Conservation (phyloP, 2,113 vertebrate genomes). For the Emydocephalus ijimae region DNA sequence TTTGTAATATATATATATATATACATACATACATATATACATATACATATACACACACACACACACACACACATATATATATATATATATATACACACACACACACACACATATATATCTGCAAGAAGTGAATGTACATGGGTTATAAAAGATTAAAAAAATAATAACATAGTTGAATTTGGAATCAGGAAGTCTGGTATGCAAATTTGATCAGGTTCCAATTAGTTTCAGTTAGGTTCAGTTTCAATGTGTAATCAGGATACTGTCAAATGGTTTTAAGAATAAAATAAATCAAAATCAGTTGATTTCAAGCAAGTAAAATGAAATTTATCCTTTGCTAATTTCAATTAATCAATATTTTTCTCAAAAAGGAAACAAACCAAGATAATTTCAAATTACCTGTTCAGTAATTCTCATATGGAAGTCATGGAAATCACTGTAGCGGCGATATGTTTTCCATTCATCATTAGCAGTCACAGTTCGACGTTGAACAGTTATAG, state of each 20-base stretch:
- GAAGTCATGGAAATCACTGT: constrained; percentile 98
- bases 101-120: too few relatives aligned
- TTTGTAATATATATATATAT: neutral
- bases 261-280: neutral
- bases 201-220: neutral
- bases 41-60: too few relatives aligned
- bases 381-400: constrained; percentile 66
- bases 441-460: constrained; percentile 97
- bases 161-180: neutral
- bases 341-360: neutral
- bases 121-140: neutral
- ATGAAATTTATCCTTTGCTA: neutral
- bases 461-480: constrained; percentile 81
- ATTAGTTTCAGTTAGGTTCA: neutral
- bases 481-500: constrained; percentile 91
- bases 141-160: neutral
- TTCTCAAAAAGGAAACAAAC: neutral
- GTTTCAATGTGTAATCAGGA: neutral
- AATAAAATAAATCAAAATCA: neutral
- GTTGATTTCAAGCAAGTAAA: neutral
- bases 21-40: too few relatives aligned
- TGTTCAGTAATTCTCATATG: constrained; percentile 98
- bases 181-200: too few relatives aligned
- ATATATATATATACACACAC: neutral
- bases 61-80: too few relatives aligned